Base-by-base conservation (phyloP, 2,113 vertebrate genomes). In the Chaetodon auriga region DNA sequence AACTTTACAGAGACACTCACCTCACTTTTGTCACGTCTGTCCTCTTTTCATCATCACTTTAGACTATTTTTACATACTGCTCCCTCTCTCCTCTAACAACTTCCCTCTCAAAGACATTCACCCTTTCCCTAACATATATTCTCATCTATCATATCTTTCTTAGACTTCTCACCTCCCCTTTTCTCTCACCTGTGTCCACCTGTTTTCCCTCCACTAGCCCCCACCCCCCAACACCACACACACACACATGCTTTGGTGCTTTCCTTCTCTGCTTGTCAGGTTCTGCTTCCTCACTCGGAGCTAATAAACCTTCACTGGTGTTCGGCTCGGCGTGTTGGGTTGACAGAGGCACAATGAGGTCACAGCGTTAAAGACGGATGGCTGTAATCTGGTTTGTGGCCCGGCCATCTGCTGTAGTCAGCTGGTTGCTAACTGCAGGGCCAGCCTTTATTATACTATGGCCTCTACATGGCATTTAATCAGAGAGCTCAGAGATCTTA, bases 391-490 rank as follows among this genome's bases (percentile, higher is more conserved):
- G 77, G 90, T 92, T 88, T 91, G 90, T 75, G 51, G 81, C 87
- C 82, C 21, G 38, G 86, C 92, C 94, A 95, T 93, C 94, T 95
- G 93, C 90, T 91, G 76, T 43, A 88, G 90, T 93, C 93, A 94
- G 92, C 91, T 91, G 89, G 48, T 83, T 80, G 85, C 89, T 92
- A 83, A 92, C 87, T 80, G 86, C 87, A 69, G 80, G 74, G 81
- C 85, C 61, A 65, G 86, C 77, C 86, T 90, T 90, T 88, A 87
- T 88, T 92, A 78, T 88, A 81, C 69, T 58, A 74, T 53, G 6
- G 61, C 80, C 76, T 82, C 68, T 76, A 82, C 71, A 82, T 80
- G 84, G 76, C 87, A 87, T 91, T 91, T 92, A 89, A 93, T 92
- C 88, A 90, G 49, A 71, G 75, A n/a, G 79, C 85, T 91, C 30